Evolutionary conservation across 2,888 invertebrate genomes (phyloP).

Genomic region (Andrena praecox): DNA sequence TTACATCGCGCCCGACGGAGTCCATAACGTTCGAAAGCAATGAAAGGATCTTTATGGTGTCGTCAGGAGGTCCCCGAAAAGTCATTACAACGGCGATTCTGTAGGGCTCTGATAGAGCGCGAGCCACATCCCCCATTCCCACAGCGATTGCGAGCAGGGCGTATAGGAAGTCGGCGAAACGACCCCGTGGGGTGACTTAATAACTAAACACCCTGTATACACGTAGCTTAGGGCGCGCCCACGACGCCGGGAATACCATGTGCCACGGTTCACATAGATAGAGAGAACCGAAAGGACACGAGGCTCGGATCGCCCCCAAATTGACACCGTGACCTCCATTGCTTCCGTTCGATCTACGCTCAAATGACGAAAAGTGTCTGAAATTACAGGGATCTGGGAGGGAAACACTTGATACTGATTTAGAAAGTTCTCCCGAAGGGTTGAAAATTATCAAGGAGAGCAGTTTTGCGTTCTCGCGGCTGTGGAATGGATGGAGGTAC

Average conservation of each 20-base stretch:
- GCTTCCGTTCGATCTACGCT: slow-evolving; percentile 14
- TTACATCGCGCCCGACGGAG: slow-evolving; percentile 35
- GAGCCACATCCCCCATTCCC: slow-evolving; percentile 70
- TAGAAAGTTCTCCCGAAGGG: too few relatives aligned
- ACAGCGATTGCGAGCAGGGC: slow-evolving; percentile 71
- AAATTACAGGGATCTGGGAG: neutral
- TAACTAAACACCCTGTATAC: slow-evolving; percentile 82
- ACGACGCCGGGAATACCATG: slow-evolving; percentile 74
- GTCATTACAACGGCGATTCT: slow-evolving; percentile 69
- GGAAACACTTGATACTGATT: too few relatives aligned
- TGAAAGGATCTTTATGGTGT: slow-evolving; percentile 69
- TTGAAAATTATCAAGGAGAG: too few relatives aligned
- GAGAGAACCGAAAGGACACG: slow-evolving; percentile 44
- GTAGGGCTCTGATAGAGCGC: slow-evolving; percentile 65
- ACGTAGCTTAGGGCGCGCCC: slow-evolving; percentile 72
- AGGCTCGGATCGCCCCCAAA: slow-evolving; percentile 58
- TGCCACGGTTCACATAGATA: slow-evolving; percentile 78
- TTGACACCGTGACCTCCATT: slow-evolving; percentile 70
- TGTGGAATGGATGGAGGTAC: too few relatives aligned
- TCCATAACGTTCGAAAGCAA: slow-evolving; percentile 51
- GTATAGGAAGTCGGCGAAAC: slow-evolving; percentile 72
- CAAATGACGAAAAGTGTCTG: neutral
- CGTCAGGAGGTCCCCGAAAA: slow-evolving; percentile 61
- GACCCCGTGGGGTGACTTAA: slow-evolving; percentile 80
- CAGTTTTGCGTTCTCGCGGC: too few relatives aligned